A percentile compares a stretch with the other conserved stretches of the same genome.
Evolutionary conservation across 2,888 invertebrate genomes (phyloP).

Genomic region (Halocaridina rubra): DNA sequence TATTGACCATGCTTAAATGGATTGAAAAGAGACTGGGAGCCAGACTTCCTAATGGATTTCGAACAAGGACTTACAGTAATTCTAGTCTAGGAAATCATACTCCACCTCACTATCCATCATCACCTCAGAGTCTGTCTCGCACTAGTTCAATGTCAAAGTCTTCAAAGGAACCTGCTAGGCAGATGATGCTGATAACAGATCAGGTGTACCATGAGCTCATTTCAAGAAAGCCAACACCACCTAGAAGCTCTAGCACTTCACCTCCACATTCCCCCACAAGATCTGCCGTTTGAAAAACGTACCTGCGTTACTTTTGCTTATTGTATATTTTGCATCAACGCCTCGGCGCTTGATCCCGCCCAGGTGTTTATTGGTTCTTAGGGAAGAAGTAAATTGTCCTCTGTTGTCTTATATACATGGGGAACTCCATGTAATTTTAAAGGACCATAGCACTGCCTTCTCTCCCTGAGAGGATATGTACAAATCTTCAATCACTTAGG

Average conservation of each 20-base stretch:
- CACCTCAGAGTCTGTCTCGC: constrained; percentile 26
- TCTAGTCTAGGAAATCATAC: constrained; percentile 10
- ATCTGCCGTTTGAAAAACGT: constrained; percentile 22
- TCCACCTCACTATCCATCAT: neutral
- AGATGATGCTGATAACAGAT: constrained; percentile 57
- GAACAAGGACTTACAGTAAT: constrained; percentile 27
- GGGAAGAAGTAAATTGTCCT: neutral
- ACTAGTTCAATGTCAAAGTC: constrained; percentile 10
- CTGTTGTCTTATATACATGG: neutral
- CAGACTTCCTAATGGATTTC: constrained; percentile 43
- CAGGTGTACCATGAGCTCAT: constrained; percentile 50
- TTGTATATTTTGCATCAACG: neutral
- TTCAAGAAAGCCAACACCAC: constrained; percentile 27
- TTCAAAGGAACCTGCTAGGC: constrained; percentile 22
- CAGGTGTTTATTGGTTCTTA: neutral
- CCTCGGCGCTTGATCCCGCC: neutral
- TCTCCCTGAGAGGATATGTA: neutral
- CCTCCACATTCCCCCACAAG: constrained; percentile 25
- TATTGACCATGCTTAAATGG: constrained; percentile 90
- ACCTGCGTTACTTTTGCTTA: neutral
- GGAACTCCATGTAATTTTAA: too few relatives aligned
- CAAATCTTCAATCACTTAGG: neutral
- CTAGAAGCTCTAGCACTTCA: constrained; percentile 26
- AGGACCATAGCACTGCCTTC: too few relatives aligned
- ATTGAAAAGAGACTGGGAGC: constrained; percentile 67